Evolutionary conservation across 2,888 invertebrate genomes (phyloP).

Genomic region (Sepioteuthis lessoniana): DNA sequence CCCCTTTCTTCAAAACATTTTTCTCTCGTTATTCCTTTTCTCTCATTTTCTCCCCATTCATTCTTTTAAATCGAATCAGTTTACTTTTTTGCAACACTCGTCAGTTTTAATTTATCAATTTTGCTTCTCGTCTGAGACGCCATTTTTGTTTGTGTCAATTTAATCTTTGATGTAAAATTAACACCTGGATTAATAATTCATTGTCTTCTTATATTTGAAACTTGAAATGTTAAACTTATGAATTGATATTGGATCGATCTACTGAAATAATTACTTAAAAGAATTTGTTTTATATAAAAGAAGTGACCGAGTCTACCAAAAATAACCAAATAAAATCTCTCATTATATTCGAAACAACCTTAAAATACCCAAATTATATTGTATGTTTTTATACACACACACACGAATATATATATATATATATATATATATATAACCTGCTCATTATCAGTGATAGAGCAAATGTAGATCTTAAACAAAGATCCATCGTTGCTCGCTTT

Average conservation of each 20-base stretch:
- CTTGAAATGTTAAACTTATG: neutral
- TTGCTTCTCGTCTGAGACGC: neutral
- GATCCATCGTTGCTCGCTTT: too few species aligned
- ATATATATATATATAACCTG: too few species aligned
- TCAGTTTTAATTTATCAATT: neutral
- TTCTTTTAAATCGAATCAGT: neutral
- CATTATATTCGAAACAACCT: too few species aligned
- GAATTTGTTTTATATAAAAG: too few species aligned
- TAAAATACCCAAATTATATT: too few species aligned
- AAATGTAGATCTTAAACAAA: too few species aligned
- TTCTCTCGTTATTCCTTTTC: neutral
- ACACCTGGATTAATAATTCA: neutral
- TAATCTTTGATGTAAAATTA: neutral
- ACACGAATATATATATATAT: too few species aligned
- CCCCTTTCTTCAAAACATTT: too few species aligned
- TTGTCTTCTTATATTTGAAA: neutral
- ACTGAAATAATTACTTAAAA: neutral
- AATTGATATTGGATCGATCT: neutral
- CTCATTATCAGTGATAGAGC: too few species aligned
- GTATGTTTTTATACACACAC: too few species aligned
- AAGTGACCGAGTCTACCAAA: too few species aligned
- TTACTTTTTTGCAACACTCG: neutral
- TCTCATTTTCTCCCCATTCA: neutral
- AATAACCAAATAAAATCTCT: too few species aligned
- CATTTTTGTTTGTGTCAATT: neutral